Percentiles rank a stretch among this genome's conserved stretches.
phyloP scores from a whole-genome alignment of 2,797 vertebrate species.

The Rhinatrema bivittatum region DNA sequence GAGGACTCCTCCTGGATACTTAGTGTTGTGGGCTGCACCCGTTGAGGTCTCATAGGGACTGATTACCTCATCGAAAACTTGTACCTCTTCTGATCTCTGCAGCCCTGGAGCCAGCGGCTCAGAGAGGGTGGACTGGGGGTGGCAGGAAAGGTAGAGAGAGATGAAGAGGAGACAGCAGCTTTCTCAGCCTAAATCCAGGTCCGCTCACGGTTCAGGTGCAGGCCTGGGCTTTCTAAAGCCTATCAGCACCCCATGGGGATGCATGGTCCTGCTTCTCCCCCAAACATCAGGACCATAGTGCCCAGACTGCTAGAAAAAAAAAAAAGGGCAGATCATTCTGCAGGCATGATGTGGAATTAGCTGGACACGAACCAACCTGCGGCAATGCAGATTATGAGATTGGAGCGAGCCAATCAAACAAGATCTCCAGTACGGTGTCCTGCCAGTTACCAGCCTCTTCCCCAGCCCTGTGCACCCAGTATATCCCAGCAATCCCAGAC shows the following conservation, averaged over 20 bases:
- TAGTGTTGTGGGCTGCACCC: slow-evolving; percentile 7
- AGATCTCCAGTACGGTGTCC: not conserved
- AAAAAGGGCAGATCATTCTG: too few species aligned
- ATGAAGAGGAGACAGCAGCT: not conserved
- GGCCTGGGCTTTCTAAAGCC: not conserved
- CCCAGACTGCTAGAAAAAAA: too few species aligned
- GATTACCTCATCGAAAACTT: slow-evolving; percentile 30
- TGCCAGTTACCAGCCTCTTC: too few species aligned
- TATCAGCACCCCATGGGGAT: not conserved
- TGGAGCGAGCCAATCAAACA: too few species aligned
- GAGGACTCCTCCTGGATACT: slow-evolving; percentile 14
- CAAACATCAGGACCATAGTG: too few species aligned
- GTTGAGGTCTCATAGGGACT: slow-evolving; percentile 34
- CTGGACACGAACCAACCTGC: too few species aligned
- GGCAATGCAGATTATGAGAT: too few species aligned
- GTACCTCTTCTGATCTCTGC: not conserved
- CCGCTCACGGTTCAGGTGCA: too few species aligned
- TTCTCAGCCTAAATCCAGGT: not conserved
- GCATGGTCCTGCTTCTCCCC: not conserved
- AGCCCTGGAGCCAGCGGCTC: slow-evolving; percentile 15
- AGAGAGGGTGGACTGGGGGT: slow-evolving; percentile 15
- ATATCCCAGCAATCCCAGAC: too few species aligned
- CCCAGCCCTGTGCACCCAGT: too few species aligned
- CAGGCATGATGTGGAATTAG: too few species aligned
- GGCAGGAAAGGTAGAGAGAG: too few species aligned